phyloP scores from a whole-genome alignment of 2,888 invertebrate genomes.

The Sarcophaga rosellei region DNA sequence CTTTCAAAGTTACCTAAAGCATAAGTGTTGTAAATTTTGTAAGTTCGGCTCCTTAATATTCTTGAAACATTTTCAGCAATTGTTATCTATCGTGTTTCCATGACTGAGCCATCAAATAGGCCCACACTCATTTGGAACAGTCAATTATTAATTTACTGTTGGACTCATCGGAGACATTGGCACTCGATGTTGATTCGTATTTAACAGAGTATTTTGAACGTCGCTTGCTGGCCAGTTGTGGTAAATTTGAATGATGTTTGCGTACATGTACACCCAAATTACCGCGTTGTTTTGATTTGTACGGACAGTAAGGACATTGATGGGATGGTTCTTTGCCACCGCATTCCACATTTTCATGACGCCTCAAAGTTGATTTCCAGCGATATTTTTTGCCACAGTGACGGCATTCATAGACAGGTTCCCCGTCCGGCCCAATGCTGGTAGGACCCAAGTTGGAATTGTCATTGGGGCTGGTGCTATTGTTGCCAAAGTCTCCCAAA shows the following conservation, averaged over 20 bases:
- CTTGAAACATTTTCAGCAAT: conserved; percentile 49
- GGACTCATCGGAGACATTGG: conserved; percentile 75
- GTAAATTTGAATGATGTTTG: conserved; percentile 85
- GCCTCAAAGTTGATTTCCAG: conserved; percentile 91
- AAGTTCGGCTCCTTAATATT: neutral
- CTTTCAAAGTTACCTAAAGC: too few species aligned
- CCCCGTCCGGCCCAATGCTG: conserved; percentile 82
- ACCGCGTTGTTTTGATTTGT: conserved; percentile 89
- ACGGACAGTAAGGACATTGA: conserved; percentile 89
- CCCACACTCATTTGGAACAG: conserved; percentile 74
- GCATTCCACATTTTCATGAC: conserved; percentile 91
- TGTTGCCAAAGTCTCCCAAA: conserved; percentile 74
- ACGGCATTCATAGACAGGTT: conserved; percentile 83
- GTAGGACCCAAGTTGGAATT: conserved; percentile 82
- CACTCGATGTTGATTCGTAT: conserved; percentile 71
- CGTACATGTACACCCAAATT: conserved; percentile 90
- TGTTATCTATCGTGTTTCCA: conserved; percentile 64
- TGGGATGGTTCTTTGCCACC: conserved; percentile 91
- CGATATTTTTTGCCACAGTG: conserved; percentile 92
- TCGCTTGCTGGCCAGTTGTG: conserved; percentile 78
- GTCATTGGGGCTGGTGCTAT: conserved; percentile 47
- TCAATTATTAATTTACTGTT: conserved; percentile 77
- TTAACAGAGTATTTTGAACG: conserved; percentile 78
- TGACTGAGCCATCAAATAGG: conserved; percentile 57
- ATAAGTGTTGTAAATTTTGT: too few species aligned